Base-by-base conservation (phyloP, 2,797 vertebrate species). In the Sphenodon punctatus region DNA sequence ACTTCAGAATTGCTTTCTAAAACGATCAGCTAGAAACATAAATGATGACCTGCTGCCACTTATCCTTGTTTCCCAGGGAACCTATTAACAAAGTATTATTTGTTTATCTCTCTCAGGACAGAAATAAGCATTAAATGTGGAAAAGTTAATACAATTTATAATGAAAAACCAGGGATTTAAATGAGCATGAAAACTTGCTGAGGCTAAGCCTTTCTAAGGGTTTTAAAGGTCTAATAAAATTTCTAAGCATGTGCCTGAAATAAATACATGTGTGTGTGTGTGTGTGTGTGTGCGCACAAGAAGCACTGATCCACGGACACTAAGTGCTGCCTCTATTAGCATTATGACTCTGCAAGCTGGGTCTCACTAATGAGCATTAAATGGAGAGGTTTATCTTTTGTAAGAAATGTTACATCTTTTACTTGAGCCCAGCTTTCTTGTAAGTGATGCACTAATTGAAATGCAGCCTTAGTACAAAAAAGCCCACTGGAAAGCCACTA, bases 141-240 rank as follows among this genome's bases (percentile, higher is more conserved):
- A 63, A 75, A 87, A 51, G 46, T 75, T 93, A 93, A 88, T 82
- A 87, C 23, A 48, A 56, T 88, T 73, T 78, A 75, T 84, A 80
- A 86, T 73, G 78, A 84, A 70, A 80, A 86, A 82, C 89, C 78
- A 82, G 80, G 84, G 85, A 78, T 73, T 90, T 94, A 91, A 94
- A 95, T 4, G 65, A 93, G 68, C 86, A 87, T 4, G 49, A 85
- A 93, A 79, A 81, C 74, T 91, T 89, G 88, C 78, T 77, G 88
- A 95, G 84, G 71, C 84, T 85, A 90, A 93, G 81, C 77, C 63
- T 93, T 91, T 70, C 72, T 85, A 87, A 86, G 77, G 0, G 71
- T 90, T 88, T 91, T 86, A 87, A 92, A 91, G 59, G 65, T 78
- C 81, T 90, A 91, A 90, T 71, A 93, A 84, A 77, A 89, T 80